Base-by-base conservation (phyloP, 2,797 vertebrate species). In the Lerista edwardsae region DNA sequence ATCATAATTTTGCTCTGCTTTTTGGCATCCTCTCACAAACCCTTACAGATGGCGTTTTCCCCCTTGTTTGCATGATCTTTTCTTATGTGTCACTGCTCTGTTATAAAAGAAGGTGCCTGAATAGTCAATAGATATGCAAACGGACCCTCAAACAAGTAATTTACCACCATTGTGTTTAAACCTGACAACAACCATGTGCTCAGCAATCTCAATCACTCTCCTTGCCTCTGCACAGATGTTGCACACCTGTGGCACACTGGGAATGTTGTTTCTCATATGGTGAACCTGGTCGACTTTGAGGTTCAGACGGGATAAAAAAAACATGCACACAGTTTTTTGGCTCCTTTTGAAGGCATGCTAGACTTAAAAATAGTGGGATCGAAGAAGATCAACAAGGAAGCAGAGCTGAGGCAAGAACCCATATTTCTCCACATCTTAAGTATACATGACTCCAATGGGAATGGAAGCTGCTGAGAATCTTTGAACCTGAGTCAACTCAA, bases 61-160 rank as follows among this genome's bases (percentile, higher is more conserved):
- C 84, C 83, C 62, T 51, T 87, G 25, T 34, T 91, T 88, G 84
- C 84, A 88, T 36, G 55, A 80, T 74, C 89, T 90, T 80, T 65
- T 88, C 67, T 61, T 25, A 77, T 68, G 87, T 91, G 73, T 84
- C 90, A 91, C 81, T 86, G 14, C 78, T 77, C 82, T 89, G n/a
- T 69, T 6, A 72, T 78, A 88, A 90, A 87, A 82, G 31, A 19
- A 0, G 92, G 84, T 73, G 69, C 81, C 85, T 86, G 90, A 91
- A 91, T 90, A 86, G 86, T 85, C 91, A 92, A 90, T 89, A 89
- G 92, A 92, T 92, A 93, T 74, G 88, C 88, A 86, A 86, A 0
- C 87, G 91, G 86, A 94, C 93, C 86, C 93, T 90, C 84, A 82
- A 85, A 91, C 80, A 84, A 87, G 92, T 90, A 87, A 87, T 92